A percentile compares a stretch with the other conserved stretches of the same genome.
phyloP scores from a whole-genome alignment of 2,797 vertebrate genomes.

The Crax fasciolata region DNA sequence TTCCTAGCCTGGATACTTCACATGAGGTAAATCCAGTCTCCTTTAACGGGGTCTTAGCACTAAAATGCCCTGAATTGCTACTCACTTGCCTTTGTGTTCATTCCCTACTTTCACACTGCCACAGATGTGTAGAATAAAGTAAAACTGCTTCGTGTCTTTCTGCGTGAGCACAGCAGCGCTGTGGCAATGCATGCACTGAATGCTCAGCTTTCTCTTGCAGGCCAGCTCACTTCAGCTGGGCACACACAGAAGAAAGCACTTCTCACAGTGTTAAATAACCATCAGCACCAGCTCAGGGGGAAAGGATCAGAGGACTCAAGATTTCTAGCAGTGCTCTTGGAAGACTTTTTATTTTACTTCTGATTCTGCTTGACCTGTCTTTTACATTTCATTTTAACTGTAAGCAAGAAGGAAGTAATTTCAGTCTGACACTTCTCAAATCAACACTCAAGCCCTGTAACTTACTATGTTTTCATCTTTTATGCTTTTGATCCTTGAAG shows the following conservation, averaged over 20 bases:
- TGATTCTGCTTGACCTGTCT: not conserved
- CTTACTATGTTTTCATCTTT: constrained; percentile 39
- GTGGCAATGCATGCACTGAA: not conserved
- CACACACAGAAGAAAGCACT: not conserved
- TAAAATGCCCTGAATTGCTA: not conserved
- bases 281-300: not conserved
- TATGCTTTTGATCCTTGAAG: constrained; percentile 21
- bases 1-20: not conserved
- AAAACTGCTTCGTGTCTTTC: constrained; percentile 67
- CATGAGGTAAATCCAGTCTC: not conserved
- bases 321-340: not conserved
- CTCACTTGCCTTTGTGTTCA: not conserved
- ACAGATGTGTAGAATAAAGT: constrained; percentile 46
- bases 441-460: constrained; percentile 2
- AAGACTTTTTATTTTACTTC: constrained; percentile 13
- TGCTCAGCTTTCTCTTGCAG: not conserved
- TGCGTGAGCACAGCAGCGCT: constrained; percentile 18
- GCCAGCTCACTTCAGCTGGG: not conserved
- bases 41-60: not conserved
- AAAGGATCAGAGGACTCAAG: not conserved
- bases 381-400: constrained; percentile 23
- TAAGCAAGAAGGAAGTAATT: not conserved
- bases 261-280: not conserved
- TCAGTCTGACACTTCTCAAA: not conserved
- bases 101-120: not conserved